These are phyloP conservation scores for Abscondita cerata DNA, from an alignment of 2,888 invertebrate genomes.

Conservation along the genomic window DNA sequence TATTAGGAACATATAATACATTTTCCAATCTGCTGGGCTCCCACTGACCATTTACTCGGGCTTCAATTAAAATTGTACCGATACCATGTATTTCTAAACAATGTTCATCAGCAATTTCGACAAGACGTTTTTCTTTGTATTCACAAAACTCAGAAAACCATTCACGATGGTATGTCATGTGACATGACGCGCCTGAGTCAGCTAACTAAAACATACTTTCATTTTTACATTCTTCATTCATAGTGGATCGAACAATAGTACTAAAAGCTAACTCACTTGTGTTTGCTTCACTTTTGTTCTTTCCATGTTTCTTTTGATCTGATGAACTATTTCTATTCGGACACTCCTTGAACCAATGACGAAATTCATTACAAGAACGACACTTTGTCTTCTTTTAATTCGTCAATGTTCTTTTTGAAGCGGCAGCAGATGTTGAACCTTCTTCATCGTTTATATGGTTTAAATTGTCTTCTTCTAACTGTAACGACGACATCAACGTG, in stretches of 20 bases:
- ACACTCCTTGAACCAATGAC: too few species aligned
- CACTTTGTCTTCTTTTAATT: not conserved
- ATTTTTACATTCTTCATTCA: not conserved
- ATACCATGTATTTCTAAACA: slow-evolving; percentile 4
- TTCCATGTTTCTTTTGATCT: too few species aligned
- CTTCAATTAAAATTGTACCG: not conserved
- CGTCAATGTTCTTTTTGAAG: not conserved
- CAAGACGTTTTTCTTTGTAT: not conserved
- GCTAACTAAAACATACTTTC: not conserved
- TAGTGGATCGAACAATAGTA: not conserved
- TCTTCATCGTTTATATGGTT: not conserved
- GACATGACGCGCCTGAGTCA: slow-evolving; percentile 2
- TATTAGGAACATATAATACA: not conserved
- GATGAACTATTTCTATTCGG: too few species aligned
- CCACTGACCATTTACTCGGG: not conserved
- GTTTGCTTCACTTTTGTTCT: too few species aligned
- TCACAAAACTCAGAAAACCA: not conserved
- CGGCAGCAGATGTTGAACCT: too few species aligned
- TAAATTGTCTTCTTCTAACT: not conserved
- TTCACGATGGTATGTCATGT: slow-evolving; percentile 3
- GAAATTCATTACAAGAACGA: too few species aligned
- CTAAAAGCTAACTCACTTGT: not conserved
- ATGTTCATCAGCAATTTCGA: not conserved
- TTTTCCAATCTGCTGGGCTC: not conserved
- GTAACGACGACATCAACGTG: not conserved